Evolutionary conservation across 2,888 invertebrate species (phyloP).

Genomic region (Ethmia dodecea): DNA sequence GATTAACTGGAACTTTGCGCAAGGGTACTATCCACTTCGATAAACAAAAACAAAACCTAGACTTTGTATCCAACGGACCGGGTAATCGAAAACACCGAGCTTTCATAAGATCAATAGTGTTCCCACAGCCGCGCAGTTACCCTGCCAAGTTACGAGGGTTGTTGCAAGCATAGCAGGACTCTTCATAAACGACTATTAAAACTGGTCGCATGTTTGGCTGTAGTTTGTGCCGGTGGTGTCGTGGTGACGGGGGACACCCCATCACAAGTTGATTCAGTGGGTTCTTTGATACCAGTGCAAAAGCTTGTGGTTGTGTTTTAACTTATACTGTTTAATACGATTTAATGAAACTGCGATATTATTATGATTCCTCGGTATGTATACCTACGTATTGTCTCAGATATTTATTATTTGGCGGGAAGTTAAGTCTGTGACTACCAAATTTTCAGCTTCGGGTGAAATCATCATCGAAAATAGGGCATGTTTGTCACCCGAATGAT

Average conservation of each 20-base stretch:
- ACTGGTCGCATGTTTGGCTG: slow-evolving; percentile 34
- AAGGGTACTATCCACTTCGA: slow-evolving; percentile 13
- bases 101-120: slow-evolving; percentile 62
- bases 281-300: slow-evolving; percentile 28
- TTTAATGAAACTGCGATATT: slow-evolving; percentile 67
- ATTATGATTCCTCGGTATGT: slow-evolving; percentile 69
- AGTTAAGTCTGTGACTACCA: no score
- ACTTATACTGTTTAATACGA: slow-evolving; percentile 22
- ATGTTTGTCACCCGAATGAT: no score
- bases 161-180: slow-evolving; percentile 19
- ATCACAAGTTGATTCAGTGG: slow-evolving; percentile 36
- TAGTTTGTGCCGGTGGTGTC: slow-evolving; percentile 46
- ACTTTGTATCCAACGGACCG: slow-evolving; percentile 33
- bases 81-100: slow-evolving; percentile 43
- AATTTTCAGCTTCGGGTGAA: no score
- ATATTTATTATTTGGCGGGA: no score
- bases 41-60: slow-evolving; percentile 28
- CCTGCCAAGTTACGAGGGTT: slow-evolving; percentile 38
- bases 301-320: slow-evolving; percentile 25
- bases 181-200: slow-evolving; percentile 30
- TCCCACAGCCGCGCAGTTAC: slow-evolving; percentile 62
- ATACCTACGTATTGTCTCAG: no score
- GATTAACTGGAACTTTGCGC: slow-evolving; percentile 5
- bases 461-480: no score
- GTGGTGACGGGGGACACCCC: slow-evolving; percentile 48